These are phyloP conservation scores for Phymorhynchus buccinoides DNA, from an alignment of 1,140 invertebrate genomes.

Conservation along the genomic window DNA sequence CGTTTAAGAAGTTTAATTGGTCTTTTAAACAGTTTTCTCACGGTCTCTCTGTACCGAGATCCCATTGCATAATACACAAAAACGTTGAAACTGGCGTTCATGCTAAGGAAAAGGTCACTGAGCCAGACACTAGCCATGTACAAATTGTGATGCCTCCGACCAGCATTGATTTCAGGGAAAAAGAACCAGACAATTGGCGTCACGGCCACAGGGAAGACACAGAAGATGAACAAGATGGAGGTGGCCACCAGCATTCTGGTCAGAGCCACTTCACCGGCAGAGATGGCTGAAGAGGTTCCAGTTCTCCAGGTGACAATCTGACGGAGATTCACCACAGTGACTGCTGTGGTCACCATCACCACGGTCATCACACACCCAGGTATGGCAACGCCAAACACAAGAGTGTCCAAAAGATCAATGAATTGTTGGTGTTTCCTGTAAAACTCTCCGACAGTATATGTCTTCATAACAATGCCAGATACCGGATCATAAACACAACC, in stretches of 20 bases:
- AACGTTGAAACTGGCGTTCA: conserved; percentile 31
- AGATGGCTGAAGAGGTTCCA: background rate
- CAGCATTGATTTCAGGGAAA: conserved; percentile 19
- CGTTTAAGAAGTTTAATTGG: too few species aligned
- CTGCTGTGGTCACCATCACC: background rate
- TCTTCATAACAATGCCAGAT: background rate
- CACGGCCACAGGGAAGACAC: background rate
- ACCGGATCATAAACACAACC: background rate
- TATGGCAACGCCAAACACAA: background rate
- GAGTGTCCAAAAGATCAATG: background rate
- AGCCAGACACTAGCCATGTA: background rate
- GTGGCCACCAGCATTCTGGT: conserved; percentile 36
- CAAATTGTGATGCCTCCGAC: conserved; percentile 20
- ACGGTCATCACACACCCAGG: background rate
- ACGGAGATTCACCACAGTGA: background rate
- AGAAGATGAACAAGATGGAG: conserved; percentile 31
- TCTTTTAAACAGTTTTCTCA: background rate
- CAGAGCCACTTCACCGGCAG: conserved; percentile 20
- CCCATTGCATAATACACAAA: conserved; percentile 27
- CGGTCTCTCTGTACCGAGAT: conserved; percentile 21
- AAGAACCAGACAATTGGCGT: conserved; percentile 7
- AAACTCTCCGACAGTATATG: background rate
- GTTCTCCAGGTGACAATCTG: background rate
- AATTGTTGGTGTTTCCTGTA: background rate
- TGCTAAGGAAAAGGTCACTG: background rate